Evolutionary conservation across 1,140 invertebrate species (phyloP).

Genomic region (Anoplophora glabripennis): DNA sequence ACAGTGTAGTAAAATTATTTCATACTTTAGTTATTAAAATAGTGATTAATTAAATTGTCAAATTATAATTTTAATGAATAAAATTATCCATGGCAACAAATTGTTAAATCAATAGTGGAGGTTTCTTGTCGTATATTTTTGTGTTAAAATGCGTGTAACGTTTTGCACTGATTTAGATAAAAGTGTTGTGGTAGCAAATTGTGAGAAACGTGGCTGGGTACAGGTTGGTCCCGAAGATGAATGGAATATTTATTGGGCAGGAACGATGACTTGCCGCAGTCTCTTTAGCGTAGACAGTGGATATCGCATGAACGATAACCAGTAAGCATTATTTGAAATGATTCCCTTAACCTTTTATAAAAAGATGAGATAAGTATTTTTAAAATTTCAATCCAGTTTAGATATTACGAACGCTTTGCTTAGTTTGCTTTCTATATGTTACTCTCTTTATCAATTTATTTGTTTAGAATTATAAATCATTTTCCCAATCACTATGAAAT

Average conservation of each 20-base stretch:
- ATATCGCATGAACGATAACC: conserved; percentile 88
- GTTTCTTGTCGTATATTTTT: conserved; percentile 1
- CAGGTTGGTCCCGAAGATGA: conserved; percentile 90
- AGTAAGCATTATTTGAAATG: conserved; percentile 64
- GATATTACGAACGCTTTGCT: background rate
- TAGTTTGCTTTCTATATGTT: background rate
- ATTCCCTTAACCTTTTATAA: too few species aligned
- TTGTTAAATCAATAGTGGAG: background rate
- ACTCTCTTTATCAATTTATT: background rate
- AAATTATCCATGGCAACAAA: background rate
- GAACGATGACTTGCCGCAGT: conserved; percentile 82
- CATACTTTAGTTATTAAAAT: too few species aligned
- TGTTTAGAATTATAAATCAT: conserved; percentile 76
- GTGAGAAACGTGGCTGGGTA: conserved; percentile 88
- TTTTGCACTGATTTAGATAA: conserved; percentile 94
- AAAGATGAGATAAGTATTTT: background rate
- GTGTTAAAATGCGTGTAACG: conserved; percentile 59
- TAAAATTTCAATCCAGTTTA: conserved; percentile 7
- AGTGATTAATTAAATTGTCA: too few species aligned
- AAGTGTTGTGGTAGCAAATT: conserved; percentile 91
- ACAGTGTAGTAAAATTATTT: conserved; percentile 51
- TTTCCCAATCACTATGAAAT: conserved; percentile 95
- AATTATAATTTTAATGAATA: too few species aligned
- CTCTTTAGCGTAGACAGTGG: conserved; percentile 91
- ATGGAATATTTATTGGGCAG: conserved; percentile 97